Evolutionary conservation across 1,140 invertebrate genomes (phyloP).

Genomic region (Patella vulgata): DNA sequence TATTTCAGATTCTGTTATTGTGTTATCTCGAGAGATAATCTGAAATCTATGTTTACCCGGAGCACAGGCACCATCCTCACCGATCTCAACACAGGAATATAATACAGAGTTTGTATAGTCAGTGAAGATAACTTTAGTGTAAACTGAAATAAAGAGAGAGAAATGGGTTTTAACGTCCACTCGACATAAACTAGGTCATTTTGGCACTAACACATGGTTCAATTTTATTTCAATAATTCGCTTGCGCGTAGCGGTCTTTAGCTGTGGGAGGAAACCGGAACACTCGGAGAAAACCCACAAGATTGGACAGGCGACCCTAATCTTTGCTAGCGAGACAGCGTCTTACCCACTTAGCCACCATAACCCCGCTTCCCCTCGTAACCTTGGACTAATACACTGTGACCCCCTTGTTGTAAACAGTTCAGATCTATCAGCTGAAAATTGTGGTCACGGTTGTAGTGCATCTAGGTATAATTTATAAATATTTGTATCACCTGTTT

Average conservation of each 20-base stretch:
- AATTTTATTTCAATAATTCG: too few relatives aligned
- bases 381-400: background rate
- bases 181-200: too few relatives aligned
- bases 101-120: conserved; percentile 1
- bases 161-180: too few relatives aligned
- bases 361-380: background rate
- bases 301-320: background rate
- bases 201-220: too few relatives aligned
- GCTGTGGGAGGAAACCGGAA: too few relatives aligned
- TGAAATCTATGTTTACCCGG: background rate
- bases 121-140: background rate
- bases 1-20: background rate
- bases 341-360: too few relatives aligned
- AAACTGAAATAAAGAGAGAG: background rate
- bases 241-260: too few relatives aligned
- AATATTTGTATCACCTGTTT: too few relatives aligned
- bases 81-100: background rate
- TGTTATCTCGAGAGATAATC: background rate
- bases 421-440: too few relatives aligned
- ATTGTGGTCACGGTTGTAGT: too few relatives aligned
- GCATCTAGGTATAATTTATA: too few relatives aligned
- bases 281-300: too few relatives aligned
- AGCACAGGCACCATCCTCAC: background rate
- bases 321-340: background rate
- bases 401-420: background rate